Conservation (phyloP, 2,113 vertebrate genomes). For the Lampris incognitus region DNA sequence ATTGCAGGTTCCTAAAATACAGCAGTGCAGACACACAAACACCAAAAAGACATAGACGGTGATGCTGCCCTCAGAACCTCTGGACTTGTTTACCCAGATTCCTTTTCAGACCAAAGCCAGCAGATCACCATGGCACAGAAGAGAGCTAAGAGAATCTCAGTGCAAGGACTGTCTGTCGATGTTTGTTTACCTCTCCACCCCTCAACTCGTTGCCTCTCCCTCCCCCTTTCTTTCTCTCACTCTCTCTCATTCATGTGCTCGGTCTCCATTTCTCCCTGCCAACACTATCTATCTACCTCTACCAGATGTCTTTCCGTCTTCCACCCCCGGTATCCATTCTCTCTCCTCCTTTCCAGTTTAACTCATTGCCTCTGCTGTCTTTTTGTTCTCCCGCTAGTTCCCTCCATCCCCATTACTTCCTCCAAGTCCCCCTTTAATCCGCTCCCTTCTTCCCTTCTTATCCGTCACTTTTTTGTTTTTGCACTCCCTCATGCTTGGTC, state of each 20-base stretch:
- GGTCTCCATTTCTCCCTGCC: background rate
- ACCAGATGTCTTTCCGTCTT: conserved; percentile 1
- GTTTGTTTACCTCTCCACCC: background rate
- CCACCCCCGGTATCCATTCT: background rate
- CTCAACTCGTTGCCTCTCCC: background rate
- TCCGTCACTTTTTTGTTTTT: conserved; percentile 34
- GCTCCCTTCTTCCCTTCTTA: conserved; percentile 55
- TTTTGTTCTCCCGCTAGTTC: conserved; percentile 35
- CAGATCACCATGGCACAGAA: conserved; percentile 15
- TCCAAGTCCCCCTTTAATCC: conserved; percentile 47
- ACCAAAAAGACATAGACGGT: conserved; percentile 18
- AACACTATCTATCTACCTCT: background rate
- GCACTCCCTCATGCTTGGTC: conserved; percentile 41
- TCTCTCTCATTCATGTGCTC: background rate
- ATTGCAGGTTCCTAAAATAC: background rate
- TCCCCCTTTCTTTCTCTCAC: conserved; percentile 2
- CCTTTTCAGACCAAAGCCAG: conserved; percentile 32
- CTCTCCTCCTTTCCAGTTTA: conserved; percentile 47
- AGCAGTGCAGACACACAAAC: background rate
- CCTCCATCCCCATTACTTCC: conserved; percentile 50
- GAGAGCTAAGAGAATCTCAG: conserved; percentile 9
- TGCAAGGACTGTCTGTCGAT: conserved; percentile 24
- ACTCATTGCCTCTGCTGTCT: conserved; percentile 33
- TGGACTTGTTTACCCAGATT: conserved; percentile 52
- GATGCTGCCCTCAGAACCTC: conserved; percentile 28